phyloP scores from a whole-genome alignment of 2,113 vertebrate species.

The Antidorcas marsupialis region DNA sequence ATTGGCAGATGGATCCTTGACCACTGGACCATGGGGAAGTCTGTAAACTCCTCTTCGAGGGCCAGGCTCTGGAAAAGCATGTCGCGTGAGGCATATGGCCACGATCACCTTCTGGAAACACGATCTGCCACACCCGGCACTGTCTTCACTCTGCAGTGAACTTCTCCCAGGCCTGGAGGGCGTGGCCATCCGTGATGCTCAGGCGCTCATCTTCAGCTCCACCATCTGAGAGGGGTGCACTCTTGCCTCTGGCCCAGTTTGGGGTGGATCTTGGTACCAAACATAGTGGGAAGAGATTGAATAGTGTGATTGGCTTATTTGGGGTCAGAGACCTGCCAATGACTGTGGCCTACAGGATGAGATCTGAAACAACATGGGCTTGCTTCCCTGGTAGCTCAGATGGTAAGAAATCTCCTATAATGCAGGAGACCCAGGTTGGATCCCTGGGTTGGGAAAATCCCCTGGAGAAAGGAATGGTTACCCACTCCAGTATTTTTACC shows the following conservation, averaged over 20 bases:
- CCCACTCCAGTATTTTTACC: background rate
- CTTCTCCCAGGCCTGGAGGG: background rate
- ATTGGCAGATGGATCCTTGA: background rate
- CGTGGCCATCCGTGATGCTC: rapidly evolving
- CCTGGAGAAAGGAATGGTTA: background rate
- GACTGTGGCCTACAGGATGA: background rate
- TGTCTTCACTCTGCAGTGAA: background rate
- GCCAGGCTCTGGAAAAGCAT: background rate
- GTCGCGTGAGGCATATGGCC: background rate
- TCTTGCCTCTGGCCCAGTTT: background rate
- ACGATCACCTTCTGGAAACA: background rate
- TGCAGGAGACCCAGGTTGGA: background rate
- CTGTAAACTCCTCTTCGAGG: background rate
- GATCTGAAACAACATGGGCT: background rate
- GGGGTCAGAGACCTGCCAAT: background rate
- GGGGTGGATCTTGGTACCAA: background rate
- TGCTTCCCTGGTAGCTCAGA: background rate
- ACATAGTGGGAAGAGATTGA: background rate
- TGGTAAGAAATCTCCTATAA: background rate
- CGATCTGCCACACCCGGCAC: too few species aligned
- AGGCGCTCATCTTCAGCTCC: background rate
- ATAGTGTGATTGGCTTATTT: background rate
- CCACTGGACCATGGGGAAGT: background rate
- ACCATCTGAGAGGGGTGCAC: background rate
- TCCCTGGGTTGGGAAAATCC: background rate